Evolutionary conservation across 2,797 vertebrate species (phyloP).

Genomic region (Lophius americanus): DNA sequence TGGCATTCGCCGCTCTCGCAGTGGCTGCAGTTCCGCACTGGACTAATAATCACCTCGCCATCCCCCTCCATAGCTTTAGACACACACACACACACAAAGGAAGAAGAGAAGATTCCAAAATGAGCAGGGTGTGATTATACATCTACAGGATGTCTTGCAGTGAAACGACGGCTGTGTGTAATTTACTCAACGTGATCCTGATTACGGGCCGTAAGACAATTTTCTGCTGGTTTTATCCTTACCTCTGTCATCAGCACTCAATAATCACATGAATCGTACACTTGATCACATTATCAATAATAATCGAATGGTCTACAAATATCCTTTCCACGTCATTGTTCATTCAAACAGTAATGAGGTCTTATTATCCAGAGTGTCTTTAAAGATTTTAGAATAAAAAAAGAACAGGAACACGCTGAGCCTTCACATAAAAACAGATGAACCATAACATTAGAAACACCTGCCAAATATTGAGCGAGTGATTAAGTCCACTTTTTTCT

Average conservation of each 20-base stretch:
- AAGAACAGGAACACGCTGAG: background rate
- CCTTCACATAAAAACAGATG: background rate
- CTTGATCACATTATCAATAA: background rate
- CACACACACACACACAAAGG: conserved; percentile 13
- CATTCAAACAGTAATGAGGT: too few relatives aligned
- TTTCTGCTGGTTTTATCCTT: background rate
- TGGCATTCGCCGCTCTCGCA: conserved; percentile 92
- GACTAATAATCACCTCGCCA: conserved; percentile 93
- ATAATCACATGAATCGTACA: background rate
- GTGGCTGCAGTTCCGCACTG: conserved; percentile 96
- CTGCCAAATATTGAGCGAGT: too few relatives aligned
- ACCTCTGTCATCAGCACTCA: conserved; percentile 1
- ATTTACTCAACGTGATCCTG: conserved; percentile 19
- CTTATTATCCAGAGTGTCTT: conserved; percentile 1
- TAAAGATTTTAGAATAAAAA: background rate
- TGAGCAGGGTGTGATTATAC: conserved; percentile 2
- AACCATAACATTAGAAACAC: too few relatives aligned
- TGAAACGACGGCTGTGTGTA: conserved; percentile 10
- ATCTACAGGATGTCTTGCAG: conserved; percentile 7
- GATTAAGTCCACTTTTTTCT: too few relatives aligned
- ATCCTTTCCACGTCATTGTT: background rate
- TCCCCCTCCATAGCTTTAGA: conserved; percentile 90
- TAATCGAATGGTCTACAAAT: background rate
- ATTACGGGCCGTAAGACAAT: conserved; percentile 9
- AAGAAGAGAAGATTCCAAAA: background rate